phyloP scores from a whole-genome alignment of 37 sponge, comb jelly and placozoan species.

The Trichoplax adhaerens region DNA sequence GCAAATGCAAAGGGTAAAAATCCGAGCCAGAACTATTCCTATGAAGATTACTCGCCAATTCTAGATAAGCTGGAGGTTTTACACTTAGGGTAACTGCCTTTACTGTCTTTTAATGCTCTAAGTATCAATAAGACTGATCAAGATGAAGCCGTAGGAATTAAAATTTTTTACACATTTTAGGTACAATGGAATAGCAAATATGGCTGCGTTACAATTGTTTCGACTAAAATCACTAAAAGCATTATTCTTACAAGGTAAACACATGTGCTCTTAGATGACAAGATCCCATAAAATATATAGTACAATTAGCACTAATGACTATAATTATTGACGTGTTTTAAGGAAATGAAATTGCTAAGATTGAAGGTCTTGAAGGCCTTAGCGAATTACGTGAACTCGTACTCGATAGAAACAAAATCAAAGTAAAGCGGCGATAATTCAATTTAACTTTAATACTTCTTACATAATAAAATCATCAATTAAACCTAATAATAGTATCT shows the following conservation, averaged over 20 bases:
- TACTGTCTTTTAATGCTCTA: background rate
- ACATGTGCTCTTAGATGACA: conserved; percentile 4
- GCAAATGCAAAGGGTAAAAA: background rate
- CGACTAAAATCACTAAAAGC: conserved; percentile 57
- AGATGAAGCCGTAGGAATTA: no score
- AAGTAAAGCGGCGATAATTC: conserved; percentile 20
- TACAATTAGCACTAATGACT: background rate
- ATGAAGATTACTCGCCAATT: background rate
- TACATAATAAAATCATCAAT: background rate
- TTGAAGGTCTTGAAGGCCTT: conserved; percentile 62
- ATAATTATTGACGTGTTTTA: background rate
- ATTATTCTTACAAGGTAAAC: conserved; percentile 85
- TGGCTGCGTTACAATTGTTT: conserved; percentile 47
- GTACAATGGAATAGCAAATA: conserved; percentile 67
- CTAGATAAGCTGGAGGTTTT: conserved; percentile 66
- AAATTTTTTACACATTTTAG: background rate
- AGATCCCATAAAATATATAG: background rate
- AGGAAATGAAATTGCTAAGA: conserved; percentile 68
- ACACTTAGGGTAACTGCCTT: conserved; percentile 52
- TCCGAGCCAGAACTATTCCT: background rate
- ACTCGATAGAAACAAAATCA: conserved; percentile 84
- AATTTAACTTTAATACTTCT: background rate
- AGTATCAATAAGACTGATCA: no score
- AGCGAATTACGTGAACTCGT: conserved; percentile 62
- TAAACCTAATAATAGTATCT: background rate